Evolutionary conservation across 2,113 vertebrate species (phyloP), one percentile per base, ranked within the genome.

Genomic region (Variabilichromis moorii): DNA sequence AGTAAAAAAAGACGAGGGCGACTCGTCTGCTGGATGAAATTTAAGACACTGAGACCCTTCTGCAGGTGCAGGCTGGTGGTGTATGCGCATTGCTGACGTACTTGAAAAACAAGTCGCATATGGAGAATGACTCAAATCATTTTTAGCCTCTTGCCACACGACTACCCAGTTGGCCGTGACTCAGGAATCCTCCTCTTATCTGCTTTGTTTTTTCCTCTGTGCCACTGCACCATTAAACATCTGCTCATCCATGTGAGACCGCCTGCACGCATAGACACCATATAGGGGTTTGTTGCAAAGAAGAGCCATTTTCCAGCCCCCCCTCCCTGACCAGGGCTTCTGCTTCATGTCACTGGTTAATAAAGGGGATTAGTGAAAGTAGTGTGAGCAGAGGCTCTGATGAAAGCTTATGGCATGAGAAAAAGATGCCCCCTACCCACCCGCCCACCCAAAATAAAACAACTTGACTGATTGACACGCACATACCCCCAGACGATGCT

Each of bases 91-190:
- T 89, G 94, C 93, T 95, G 94, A 96, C 90, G 82, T 90, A 92
- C 89, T 94, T 92, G 85, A 80, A 94, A 95, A 93, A 90, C 93
- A 93, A 95, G 94, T 92, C 92, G 92, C 94, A 95, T 94, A 94
- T 93, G 93, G 93, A 89, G 93, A 95, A 89, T 94, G 95, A 95
- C 92, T 95, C 92, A 91, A 95, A 94, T 87, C 86, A 93, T 95
- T 93, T 93, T 92, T 87, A 92, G 93, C 90, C 80, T 84, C 90
- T 85, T 90, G 90, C 85, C 88, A 90, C 87, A 86, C 87, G 80
- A 88, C 89, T 35, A 88, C 71, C 84, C 86, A 55, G 33, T 78
- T 84, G 14, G 88, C 91, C 35, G 31, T 87, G 90, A 91, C 86
- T 92, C 82, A 24, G 86, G 91, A 88, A 87, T 86, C 86, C 24